These are phyloP conservation scores for Antheraea mylitta DNA, from an alignment of 1,140 invertebrate genomes.

Conservation along the genomic window DNA sequence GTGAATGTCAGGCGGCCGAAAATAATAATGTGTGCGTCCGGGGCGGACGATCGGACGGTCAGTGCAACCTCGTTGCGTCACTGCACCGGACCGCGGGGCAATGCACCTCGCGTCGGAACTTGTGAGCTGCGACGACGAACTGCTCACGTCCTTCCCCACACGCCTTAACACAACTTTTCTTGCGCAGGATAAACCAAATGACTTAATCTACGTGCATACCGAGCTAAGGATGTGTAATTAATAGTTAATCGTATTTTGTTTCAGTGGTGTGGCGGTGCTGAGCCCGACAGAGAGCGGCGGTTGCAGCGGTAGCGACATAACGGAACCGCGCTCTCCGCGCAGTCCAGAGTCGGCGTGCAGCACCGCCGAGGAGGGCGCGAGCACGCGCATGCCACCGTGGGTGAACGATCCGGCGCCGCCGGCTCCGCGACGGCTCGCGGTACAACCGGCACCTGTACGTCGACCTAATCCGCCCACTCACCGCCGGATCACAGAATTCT, in stretches of 20 bases:
- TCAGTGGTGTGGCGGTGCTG: slow-evolving; percentile 76
- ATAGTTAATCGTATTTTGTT: slow-evolving; percentile 30
- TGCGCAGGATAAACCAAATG: slow-evolving; percentile 65
- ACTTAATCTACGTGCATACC: slow-evolving; percentile 31
- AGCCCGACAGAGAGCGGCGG: slow-evolving; percentile 73
- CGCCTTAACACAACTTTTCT: slow-evolving; percentile 28
- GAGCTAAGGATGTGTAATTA: background rate
- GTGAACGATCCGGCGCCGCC: slow-evolving; percentile 69
- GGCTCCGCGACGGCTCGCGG: slow-evolving; percentile 66
- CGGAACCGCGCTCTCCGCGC: slow-evolving; percentile 89
- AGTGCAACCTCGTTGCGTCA: slow-evolving; percentile 72
- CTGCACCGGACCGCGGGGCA: slow-evolving; percentile 65
- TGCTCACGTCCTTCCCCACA: slow-evolving; percentile 38
- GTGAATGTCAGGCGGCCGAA: slow-evolving; percentile 66
- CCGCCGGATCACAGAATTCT: slow-evolving; percentile 87
- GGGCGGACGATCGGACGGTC: slow-evolving; percentile 53
- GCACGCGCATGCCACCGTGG: slow-evolving; percentile 74
- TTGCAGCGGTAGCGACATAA: slow-evolving; percentile 74
- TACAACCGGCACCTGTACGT: slow-evolving; percentile 65
- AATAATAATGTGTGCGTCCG: slow-evolving; percentile 59
- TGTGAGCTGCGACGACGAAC: slow-evolving; percentile 26
- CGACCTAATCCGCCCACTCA: slow-evolving; percentile 53
- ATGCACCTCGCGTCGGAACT: slow-evolving; percentile 57
- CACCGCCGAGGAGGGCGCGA: slow-evolving; percentile 77
- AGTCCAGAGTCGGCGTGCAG: slow-evolving; percentile 80